Conservation (phyloP, 2,797 vertebrate genomes). For the Macropodus opercularis region DNA sequence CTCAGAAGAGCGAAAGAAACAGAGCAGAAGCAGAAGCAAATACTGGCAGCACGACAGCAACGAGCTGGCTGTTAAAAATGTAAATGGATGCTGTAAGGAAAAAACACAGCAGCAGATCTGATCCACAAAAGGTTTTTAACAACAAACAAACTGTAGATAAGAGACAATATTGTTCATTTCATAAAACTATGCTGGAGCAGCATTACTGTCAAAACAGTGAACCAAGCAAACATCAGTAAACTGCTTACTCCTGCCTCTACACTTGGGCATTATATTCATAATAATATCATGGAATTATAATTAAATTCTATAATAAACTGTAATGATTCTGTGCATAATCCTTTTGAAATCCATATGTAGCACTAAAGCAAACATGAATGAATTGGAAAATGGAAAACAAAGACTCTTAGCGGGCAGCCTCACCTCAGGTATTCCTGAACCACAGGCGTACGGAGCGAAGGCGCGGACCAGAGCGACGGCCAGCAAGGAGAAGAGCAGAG, state of each 20-base stretch:
- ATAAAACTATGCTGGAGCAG: neutral
- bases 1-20: constrained; percentile 1
- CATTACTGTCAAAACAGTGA: neutral
- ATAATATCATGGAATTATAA: neutral
- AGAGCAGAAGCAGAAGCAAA: neutral
- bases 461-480: constrained; percentile 91
- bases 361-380: neutral
- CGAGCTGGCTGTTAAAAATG: neutral
- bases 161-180: neutral
- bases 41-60: neutral
- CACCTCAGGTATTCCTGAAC: constrained; percentile 98
- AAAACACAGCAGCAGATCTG: neutral
- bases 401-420: too few species aligned
- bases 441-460: constrained; percentile 96
- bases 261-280: neutral
- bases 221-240: neutral
- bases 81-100: neutral
- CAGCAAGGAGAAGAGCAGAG: constrained; percentile 91
- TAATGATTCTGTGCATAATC: neutral
- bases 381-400: too few species aligned
- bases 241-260: neutral
- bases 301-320: neutral
- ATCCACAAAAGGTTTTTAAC: neutral
- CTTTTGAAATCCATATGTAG: neutral
- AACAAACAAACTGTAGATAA: neutral